Evolutionary conservation across 53 echinoderm and acorn worm species (phyloP).

Genomic region (Holothuria leucospilota): DNA sequence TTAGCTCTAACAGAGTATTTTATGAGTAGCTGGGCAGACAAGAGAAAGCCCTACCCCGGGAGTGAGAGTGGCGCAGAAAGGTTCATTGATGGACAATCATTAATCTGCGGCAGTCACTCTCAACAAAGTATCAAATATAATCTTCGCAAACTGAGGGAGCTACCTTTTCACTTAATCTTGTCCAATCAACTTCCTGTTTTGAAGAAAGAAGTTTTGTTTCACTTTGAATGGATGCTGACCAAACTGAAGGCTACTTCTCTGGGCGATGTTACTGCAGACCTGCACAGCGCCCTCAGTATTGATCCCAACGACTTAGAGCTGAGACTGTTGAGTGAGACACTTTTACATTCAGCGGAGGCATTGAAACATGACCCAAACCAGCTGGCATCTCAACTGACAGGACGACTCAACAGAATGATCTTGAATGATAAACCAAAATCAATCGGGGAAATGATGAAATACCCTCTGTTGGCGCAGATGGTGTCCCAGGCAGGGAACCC

Average conservation of each 20-base stretch:
- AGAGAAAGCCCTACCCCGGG: constrained; percentile 83
- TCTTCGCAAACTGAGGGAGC: constrained; percentile 78
- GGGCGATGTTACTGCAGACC: constrained; percentile 68
- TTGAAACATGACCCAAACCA: constrained; percentile 71
- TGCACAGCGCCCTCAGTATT: constrained; percentile 82
- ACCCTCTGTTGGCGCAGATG: constrained; percentile 69
- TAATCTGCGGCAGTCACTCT: neutral
- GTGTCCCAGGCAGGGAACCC: constrained; percentile 64
- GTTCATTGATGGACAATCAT: constrained; percentile 66
- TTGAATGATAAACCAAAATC: constrained; percentile 79
- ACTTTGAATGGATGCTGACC: constrained; percentile 90
- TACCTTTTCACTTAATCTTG: constrained; percentile 79
- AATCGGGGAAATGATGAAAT: constrained; percentile 83
- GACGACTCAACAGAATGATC: constrained; percentile 77
- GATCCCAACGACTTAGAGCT: constrained; percentile 84
- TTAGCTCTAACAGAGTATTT: constrained; percentile 78
- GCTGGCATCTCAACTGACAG: constrained; percentile 85
- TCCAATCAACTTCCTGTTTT: constrained; percentile 76
- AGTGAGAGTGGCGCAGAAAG: constrained; percentile 83
- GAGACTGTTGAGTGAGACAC: constrained; percentile 74
- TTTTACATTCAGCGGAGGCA: constrained; percentile 74
- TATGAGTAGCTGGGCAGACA: constrained; percentile 79
- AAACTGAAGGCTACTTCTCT: constrained; percentile 81
- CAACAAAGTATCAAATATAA: constrained; percentile 43
- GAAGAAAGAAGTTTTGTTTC: constrained; percentile 74